Percentiles rank a stretch among this genome's conserved stretches.
Evolutionary conservation across 2,113 vertebrate genomes (phyloP).

Genomic region (Pavo muticus): DNA sequence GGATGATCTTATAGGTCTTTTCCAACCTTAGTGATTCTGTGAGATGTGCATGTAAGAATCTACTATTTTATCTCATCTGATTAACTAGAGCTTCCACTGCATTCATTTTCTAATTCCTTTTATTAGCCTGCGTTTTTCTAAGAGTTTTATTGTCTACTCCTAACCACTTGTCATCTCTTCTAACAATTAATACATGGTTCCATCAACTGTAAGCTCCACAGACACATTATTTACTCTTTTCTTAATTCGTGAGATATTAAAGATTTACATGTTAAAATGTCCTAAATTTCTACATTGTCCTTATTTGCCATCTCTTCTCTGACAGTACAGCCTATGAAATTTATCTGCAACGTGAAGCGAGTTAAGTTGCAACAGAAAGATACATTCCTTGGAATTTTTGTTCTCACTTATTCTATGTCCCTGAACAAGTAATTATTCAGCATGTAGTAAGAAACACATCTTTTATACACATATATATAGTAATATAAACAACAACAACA

Average conservation of each 20-base stretch:
- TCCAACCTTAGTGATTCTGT: too few relatives aligned
- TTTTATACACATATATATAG: not conserved
- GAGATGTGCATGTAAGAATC: not conserved
- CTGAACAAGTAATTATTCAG: not conserved
- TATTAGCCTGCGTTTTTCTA: conserved; percentile 1
- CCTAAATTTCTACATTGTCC: not conserved
- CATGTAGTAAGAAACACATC: not conserved
- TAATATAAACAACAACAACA: not conserved
- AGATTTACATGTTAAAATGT: not conserved
- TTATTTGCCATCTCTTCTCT: not conserved
- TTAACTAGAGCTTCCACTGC: not conserved
- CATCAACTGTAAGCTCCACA: not conserved
- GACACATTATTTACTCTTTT: not conserved
- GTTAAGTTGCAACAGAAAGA: not conserved
- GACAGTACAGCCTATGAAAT: not conserved
- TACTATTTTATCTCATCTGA: not conserved
- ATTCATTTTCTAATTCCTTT: conserved; percentile 8
- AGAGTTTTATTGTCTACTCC: not conserved
- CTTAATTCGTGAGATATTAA: not conserved
- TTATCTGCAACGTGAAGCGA: not conserved
- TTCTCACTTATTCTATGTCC: not conserved
- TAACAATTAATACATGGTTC: not conserved
- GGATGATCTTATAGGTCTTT: too few relatives aligned
- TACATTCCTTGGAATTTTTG: not conserved
- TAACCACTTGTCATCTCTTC: not conserved